These are phyloP conservation scores for Vulpes vulpes DNA, from an alignment of 2,113 vertebrate species.

Conservation along the genomic window DNA sequence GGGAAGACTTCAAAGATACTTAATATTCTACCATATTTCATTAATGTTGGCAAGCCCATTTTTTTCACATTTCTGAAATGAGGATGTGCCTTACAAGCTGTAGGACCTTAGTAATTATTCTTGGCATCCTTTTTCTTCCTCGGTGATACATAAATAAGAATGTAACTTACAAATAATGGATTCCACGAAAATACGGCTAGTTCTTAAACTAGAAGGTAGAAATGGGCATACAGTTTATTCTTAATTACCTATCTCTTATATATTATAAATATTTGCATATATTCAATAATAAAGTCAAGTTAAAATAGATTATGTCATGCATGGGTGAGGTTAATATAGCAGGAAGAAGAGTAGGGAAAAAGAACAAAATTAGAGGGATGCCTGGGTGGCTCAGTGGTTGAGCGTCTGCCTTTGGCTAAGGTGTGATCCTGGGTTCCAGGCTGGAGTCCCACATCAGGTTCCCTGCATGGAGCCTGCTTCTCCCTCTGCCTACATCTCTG, in stretches of 20 bases:
- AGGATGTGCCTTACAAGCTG: background rate
- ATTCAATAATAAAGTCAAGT: background rate
- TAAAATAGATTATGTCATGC: background rate
- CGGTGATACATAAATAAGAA: background rate
- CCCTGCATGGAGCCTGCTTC: too few species aligned
- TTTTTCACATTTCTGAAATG: background rate
- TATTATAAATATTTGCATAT: background rate
- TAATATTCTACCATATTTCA: background rate
- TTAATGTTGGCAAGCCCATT: background rate
- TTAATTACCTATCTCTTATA: constrained; percentile 2
- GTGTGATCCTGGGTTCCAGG: too few species aligned
- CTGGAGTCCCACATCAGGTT: too few species aligned
- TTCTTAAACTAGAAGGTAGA: constrained; percentile 6
- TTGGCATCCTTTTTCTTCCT: constrained; percentile 19
- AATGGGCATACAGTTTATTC: background rate
- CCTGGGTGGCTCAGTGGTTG: too few species aligned
- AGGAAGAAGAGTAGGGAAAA: background rate
- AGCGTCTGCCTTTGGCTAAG: too few species aligned
- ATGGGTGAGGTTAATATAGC: background rate
- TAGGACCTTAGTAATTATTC: background rate
- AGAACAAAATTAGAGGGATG: background rate
- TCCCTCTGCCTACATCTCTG: too few species aligned
- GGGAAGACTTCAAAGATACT: background rate
- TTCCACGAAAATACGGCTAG: background rate
- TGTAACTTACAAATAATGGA: background rate